phyloP scores from a whole-genome alignment of 2,888 invertebrate genomes.

The Stenotaenia linearis region DNA sequence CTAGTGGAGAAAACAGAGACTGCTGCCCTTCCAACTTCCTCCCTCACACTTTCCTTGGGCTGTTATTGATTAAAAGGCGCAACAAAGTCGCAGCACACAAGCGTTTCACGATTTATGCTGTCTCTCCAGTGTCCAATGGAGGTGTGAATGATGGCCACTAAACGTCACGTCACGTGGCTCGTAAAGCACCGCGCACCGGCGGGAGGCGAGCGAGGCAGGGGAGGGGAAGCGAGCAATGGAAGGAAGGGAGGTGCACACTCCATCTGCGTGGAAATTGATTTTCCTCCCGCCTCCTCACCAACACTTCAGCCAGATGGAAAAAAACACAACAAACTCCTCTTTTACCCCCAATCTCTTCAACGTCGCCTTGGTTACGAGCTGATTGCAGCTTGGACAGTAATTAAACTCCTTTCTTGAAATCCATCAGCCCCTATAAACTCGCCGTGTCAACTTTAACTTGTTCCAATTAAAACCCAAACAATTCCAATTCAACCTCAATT shows the following conservation, averaged over 20 bases:
- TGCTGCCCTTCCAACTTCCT: background rate
- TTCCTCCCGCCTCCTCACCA: background rate
- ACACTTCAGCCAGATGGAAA: background rate
- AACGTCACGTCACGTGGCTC: constrained; percentile 32
- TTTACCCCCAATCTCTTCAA: background rate
- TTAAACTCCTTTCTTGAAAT: background rate
- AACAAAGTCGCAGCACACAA: background rate
- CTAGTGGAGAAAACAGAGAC: background rate
- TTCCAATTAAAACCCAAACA: background rate
- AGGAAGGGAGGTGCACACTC: background rate
- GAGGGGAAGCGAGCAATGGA: background rate
- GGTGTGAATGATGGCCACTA: constrained; percentile 33
- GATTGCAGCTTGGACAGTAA: background rate
- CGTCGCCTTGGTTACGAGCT: background rate
- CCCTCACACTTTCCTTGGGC: background rate
- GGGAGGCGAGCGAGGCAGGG: background rate
- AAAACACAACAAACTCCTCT: background rate
- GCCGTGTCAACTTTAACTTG: background rate
- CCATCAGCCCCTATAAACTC: background rate
- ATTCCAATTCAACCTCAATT: background rate
- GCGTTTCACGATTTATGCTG: constrained; percentile 22
- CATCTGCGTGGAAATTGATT: background rate
- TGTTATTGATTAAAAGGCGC: background rate
- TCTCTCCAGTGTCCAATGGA: constrained; percentile 22
- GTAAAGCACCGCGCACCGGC: constrained; percentile 17